These are phyloP conservation scores for Nicator chloris DNA, from an alignment of 2,113 vertebrate genomes.

Conservation along the genomic window DNA sequence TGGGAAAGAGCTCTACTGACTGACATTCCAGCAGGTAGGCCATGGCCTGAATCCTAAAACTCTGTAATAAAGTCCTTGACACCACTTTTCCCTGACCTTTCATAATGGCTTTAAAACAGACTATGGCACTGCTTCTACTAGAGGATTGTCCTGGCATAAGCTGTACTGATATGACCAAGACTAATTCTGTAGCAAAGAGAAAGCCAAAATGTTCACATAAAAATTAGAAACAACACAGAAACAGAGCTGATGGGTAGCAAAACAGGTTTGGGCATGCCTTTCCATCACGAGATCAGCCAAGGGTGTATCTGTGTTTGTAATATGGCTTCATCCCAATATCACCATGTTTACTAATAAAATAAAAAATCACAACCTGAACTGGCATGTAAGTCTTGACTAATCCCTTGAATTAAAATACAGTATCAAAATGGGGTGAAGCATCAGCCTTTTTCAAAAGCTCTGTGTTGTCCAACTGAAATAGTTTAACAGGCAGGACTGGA, in stretches of 20 bases:
- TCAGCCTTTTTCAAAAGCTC: background rate
- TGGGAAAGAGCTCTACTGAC: background rate
- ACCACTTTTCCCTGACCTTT: background rate
- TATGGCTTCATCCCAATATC: background rate
- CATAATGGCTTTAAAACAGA: background rate
- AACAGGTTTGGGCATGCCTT: background rate
- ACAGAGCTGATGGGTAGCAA: background rate
- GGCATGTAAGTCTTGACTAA: background rate
- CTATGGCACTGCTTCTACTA: background rate
- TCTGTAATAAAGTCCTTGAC: background rate
- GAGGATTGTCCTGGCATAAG: background rate
- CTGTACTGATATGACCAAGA: background rate
- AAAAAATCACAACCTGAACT: background rate
- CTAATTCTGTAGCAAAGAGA: background rate
- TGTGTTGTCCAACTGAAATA: background rate
- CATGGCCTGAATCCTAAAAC: background rate
- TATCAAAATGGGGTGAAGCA: background rate
- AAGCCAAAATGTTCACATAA: background rate
- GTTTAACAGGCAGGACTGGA: constrained; percentile 6
- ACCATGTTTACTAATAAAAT: background rate
- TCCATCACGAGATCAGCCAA: background rate
- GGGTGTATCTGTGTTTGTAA: background rate
- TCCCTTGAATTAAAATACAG: background rate
- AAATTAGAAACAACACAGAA: background rate
- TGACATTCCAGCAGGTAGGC: background rate